Evolutionary conservation across 2,797 vertebrate species (phyloP).

Genomic region (Chaenodraco wilsoni): DNA sequence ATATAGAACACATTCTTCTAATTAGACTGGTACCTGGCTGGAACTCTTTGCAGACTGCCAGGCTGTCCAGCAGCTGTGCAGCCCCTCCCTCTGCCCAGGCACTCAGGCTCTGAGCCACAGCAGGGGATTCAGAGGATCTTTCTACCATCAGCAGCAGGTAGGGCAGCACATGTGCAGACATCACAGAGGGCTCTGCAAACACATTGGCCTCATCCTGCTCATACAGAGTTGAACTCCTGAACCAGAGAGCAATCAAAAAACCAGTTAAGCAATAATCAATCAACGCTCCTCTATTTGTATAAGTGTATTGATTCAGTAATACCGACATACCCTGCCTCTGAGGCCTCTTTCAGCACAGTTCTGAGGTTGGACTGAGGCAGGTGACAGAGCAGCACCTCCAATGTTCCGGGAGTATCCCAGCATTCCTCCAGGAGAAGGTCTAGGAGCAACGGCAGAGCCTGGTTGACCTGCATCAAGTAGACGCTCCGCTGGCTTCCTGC

Average conservation of each 20-base stretch:
- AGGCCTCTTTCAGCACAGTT: constrained; percentile 72
- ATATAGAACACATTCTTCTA: neutral
- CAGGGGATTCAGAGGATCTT: constrained; percentile 64
- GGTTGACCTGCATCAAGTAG: constrained; percentile 82
- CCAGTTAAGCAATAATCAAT: neutral
- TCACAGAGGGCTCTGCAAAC: constrained; percentile 86
- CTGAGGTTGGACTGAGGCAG: constrained; percentile 82
- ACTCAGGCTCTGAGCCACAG: constrained; percentile 57
- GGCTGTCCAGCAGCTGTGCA: constrained; percentile 61
- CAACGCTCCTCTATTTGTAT: neutral
- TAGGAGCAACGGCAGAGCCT: constrained; percentile 82
- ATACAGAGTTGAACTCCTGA: constrained; percentile 85
- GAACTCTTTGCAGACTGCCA: constrained; percentile 76
- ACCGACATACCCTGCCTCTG: constrained; percentile 76
- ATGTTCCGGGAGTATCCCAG: constrained; percentile 73
- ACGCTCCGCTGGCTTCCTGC: constrained; percentile 37
- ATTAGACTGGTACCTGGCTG: constrained; percentile 76
- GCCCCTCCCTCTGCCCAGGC: constrained; percentile 77
- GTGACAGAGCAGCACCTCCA: constrained; percentile 82
- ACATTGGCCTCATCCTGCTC: constrained; percentile 90
- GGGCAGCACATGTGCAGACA: constrained; percentile 83
- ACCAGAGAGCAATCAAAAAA: constrained; percentile 6
- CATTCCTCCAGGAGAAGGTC: constrained; percentile 82
- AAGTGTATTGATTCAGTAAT: constrained; percentile 3
- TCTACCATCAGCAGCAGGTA: constrained; percentile 82